Conservation (phyloP, 2,797 vertebrate species). For the Galaxias olidus region DNA sequence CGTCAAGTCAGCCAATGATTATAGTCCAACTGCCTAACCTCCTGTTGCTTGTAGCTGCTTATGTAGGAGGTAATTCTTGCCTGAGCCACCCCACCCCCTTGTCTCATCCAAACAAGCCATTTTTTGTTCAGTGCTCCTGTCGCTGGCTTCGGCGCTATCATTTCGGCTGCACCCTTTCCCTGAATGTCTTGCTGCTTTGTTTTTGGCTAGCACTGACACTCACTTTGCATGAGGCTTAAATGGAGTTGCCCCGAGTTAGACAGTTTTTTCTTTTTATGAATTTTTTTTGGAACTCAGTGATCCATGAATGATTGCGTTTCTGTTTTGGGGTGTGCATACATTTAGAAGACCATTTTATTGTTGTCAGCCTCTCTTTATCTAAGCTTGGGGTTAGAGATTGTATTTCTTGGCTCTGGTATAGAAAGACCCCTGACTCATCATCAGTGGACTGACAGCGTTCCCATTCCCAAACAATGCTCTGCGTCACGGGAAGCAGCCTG, state of each 20-base stretch:
- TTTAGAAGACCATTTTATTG: constrained; percentile 17
- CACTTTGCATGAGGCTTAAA: constrained; percentile 6
- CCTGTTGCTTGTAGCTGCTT: constrained; percentile 54
- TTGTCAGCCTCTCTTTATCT: constrained; percentile 26
- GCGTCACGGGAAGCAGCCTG: constrained; percentile 2
- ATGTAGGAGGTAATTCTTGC: constrained; percentile 19
- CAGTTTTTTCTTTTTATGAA: no score
- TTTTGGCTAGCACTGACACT: constrained; percentile 2
- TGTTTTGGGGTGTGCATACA: constrained; percentile 17
- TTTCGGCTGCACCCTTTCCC: constrained; percentile 22
- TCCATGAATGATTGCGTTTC: constrained; percentile 2
- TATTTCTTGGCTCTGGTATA: constrained; percentile 9
- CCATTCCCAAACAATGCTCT: neutral
- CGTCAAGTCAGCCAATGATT: no score
- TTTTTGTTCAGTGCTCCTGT: constrained; percentile 45
- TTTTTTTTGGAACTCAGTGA: constrained; percentile 12
- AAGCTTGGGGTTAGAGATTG: constrained; percentile 15
- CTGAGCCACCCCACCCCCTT: neutral
- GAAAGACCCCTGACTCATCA: constrained; percentile 20
- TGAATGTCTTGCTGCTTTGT: constrained; percentile 2
- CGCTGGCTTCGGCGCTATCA: constrained; percentile 52
- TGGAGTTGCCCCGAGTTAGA: constrained; percentile 16
- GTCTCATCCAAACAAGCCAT: constrained; percentile 27
- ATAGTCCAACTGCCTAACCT: constrained; percentile 3
- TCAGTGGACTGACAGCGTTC: constrained; percentile 13